Percentiles rank a stretch among this genome's conserved stretches.
These are phyloP conservation scores for Penaeus monodon DNA, from an alignment of 2,888 invertebrate genomes.

Conservation along the genomic window DNA sequence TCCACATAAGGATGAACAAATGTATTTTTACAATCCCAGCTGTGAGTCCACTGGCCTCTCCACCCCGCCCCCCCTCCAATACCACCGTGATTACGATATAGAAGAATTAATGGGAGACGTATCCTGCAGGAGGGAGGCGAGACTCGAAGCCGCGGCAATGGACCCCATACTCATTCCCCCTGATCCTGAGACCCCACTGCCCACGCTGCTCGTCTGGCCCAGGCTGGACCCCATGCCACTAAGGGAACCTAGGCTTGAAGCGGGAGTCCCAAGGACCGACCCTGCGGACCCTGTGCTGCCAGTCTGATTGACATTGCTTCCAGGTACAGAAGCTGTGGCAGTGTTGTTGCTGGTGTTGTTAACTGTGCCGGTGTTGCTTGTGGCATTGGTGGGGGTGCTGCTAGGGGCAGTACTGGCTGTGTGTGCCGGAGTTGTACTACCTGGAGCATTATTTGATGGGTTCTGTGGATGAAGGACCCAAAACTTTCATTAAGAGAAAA, in stretches of 20 bases:
- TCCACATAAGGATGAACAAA: too few species aligned
- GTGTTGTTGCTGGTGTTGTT: conserved; percentile 3
- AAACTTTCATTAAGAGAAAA: not conserved
- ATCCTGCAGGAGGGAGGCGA: conserved; percentile 52
- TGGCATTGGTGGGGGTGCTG: not conserved
- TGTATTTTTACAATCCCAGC: too few species aligned
- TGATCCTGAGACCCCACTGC: conserved; percentile 27
- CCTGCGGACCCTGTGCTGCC: conserved; percentile 1
- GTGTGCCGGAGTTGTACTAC: conserved; percentile 3
- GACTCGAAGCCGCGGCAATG: conserved; percentile 41
- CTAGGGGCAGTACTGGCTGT: not conserved
- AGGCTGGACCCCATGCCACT: conserved; percentile 24
- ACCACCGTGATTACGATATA: not conserved
- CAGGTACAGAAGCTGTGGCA: not conserved
- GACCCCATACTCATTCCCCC: conserved; percentile 33
- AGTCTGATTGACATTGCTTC: not conserved
- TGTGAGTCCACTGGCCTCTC: too few species aligned
- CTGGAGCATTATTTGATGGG: not conserved
- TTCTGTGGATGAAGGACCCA: conserved; percentile 25
- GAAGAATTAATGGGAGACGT: conserved; percentile 53
- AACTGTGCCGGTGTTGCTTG: conserved; percentile 4
- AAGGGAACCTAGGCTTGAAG: conserved; percentile 16
- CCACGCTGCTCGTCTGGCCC: not conserved
- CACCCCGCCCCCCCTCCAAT: too few species aligned
- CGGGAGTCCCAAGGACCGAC: conserved; percentile 21